Base-by-base conservation (phyloP, 1,140 invertebrate species). In the Mycetomoellerius zeteki region DNA sequence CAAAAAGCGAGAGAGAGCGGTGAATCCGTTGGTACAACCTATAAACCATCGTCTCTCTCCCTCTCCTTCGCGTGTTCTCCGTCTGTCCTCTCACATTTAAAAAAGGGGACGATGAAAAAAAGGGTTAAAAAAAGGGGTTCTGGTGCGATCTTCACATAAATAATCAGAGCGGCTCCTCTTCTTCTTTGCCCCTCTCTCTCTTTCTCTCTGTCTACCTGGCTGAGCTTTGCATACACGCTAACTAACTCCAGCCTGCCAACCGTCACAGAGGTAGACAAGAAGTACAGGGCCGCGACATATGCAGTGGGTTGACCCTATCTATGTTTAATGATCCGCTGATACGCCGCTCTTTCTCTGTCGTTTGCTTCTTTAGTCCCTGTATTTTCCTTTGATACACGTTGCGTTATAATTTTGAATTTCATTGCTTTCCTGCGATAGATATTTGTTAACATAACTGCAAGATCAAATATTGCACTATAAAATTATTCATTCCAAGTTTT, bases 191-290 rank as follows among this genome's bases (percentile, higher is more conserved):
- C 87, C 77, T 56, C 81, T 91, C 27, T 85, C 73, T 73, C 52
- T 76, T n/a, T 76, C 60, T 87, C 62, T 90, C 81, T 86, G 75
- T 87, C 86, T 92, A 91, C 89, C 91, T 93, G 89, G 78, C 7
- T 62, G n/a, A 86, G 87, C 93, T 94, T 94, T 94, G 93, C 94
- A 94, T 94, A 94, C 90, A 86, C 78, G 86, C 75, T 89, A 92
- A 92, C 89, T 84, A 90, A 90, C 91, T 84, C 37, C 89, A 89
- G 91, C 86, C 89, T 80, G 73, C 56, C 62, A 86, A 64, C 67
- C 67, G 76, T 77, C 72, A 56, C 21, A 43, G 65, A 73, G 65
- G n/a, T 62, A 64, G 90, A 89, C 71, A 82, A 91, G 86, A 88
- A 69, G 37, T 47, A 85, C 77, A 37, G 86, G 37, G 86, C 69